A percentile compares a stretch with the other conserved stretches of the same genome.
phyloP scores from a whole-genome alignment of 2,888 invertebrate genomes.

The Cloeon dipterum region DNA sequence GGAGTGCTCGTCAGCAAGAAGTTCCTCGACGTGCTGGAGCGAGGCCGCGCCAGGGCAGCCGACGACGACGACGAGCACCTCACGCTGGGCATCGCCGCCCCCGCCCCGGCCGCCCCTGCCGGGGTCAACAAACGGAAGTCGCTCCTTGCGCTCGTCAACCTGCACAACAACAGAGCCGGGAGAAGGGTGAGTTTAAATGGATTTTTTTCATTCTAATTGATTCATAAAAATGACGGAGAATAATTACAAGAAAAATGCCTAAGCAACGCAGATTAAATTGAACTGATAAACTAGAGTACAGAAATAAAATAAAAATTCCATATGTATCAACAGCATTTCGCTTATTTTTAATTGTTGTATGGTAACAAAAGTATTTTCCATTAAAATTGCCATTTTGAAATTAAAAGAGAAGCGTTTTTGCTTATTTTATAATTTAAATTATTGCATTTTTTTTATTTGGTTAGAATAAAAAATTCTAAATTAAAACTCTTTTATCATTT shows the following conservation, averaged over 20 bases:
- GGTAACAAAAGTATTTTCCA: too few relatives aligned
- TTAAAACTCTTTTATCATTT: too few relatives aligned
- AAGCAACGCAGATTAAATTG: background rate
- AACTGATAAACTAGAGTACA: background rate
- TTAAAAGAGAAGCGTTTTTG: too few relatives aligned
- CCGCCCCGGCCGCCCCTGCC: slow-evolving; percentile 5
- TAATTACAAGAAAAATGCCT: background rate
- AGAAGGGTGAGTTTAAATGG: slow-evolving; percentile 45
- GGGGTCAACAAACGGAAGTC: slow-evolving; percentile 14
- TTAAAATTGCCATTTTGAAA: too few relatives aligned
- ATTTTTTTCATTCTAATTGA: too few relatives aligned
- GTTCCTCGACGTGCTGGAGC: slow-evolving; percentile 30
- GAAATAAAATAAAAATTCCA: background rate
- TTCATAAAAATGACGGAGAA: background rate
- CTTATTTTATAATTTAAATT: too few relatives aligned
- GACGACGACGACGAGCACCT: slow-evolving; percentile 1
- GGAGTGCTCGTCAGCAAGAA: slow-evolving; percentile 46
- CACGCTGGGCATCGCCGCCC: slow-evolving; percentile 2
- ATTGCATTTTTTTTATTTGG: too few relatives aligned
- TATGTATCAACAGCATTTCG: too few relatives aligned
- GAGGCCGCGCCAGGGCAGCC: too few relatives aligned
- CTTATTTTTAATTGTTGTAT: too few relatives aligned
- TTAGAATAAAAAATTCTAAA: too few relatives aligned
- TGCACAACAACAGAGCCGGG: slow-evolving; percentile 56
- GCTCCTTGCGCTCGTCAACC: slow-evolving; percentile 43